A percentile compares a stretch with the other conserved stretches of the same genome.
Conservation (phyloP, 2,113 vertebrate species). For the Columba janthina region DNA sequence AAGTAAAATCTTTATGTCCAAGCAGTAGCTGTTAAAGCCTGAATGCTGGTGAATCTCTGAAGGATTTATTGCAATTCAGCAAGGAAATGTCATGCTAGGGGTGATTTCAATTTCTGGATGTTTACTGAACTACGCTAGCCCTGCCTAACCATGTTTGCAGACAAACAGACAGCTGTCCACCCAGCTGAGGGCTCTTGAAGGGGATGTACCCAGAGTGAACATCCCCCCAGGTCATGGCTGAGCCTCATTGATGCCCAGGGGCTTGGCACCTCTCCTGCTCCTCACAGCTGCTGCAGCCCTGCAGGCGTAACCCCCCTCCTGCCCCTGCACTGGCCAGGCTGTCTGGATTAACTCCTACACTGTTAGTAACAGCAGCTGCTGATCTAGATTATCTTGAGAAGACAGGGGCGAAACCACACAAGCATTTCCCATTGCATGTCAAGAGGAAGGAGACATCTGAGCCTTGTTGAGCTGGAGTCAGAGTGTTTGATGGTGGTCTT, state of each 20-base stretch:
- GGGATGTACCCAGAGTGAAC: not conserved
- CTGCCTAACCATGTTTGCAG: rapidly evolving
- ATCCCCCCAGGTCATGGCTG: not conserved
- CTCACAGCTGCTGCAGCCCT: not conserved
- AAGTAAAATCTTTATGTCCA: not conserved
- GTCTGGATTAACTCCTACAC: rapidly evolving
- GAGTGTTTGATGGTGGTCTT: not conserved
- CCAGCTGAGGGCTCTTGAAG: rapidly evolving
- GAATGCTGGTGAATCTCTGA: not conserved
- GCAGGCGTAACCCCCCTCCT: not conserved
- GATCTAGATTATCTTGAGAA: not conserved
- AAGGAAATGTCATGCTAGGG: not conserved
- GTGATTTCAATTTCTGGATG: not conserved
- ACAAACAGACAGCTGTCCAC: not conserved
- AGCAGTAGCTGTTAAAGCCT: not conserved
- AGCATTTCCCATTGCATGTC: rapidly evolving
- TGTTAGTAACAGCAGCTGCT: not conserved
- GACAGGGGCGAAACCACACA: not conserved
- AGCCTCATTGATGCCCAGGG: not conserved
- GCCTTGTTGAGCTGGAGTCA: not conserved
- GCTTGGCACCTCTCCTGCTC: rapidly evolving
- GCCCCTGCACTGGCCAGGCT: rapidly evolving
- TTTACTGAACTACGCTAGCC: not conserved
- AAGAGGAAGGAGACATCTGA: not conserved
- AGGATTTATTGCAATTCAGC: not conserved